Conservation (phyloP, 2,797 vertebrate species). For the Pogoniulus pusillus region DNA sequence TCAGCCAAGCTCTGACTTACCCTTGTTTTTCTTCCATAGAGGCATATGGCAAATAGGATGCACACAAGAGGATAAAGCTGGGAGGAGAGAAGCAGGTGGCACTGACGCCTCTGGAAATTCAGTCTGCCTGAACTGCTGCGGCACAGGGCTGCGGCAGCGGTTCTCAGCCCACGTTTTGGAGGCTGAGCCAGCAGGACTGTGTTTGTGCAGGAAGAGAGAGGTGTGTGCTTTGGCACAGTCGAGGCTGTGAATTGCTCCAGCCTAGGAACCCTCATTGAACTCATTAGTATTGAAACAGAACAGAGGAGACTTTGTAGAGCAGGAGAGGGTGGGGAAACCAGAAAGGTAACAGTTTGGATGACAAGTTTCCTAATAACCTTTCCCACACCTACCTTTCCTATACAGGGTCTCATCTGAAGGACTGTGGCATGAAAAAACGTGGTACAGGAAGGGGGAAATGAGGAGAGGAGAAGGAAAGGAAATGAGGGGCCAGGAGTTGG, state of each 20-base stretch:
- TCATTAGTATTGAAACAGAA: slow-evolving; percentile 49
- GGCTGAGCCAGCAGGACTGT: slow-evolving; percentile 43
- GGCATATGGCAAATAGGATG: slow-evolving; percentile 18
- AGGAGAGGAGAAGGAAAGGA: slow-evolving; percentile 1
- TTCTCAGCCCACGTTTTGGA: slow-evolving; percentile 20
- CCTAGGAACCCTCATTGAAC: slow-evolving; percentile 47
- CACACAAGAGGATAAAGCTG: slow-evolving; percentile 6
- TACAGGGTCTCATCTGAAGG: slow-evolving; percentile 11
- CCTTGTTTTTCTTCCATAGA: slow-evolving; percentile 26
- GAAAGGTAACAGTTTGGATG: slow-evolving; percentile 51
- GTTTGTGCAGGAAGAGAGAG: slow-evolving; percentile 71
- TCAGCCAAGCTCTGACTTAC: slow-evolving; percentile 57
- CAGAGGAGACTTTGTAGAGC: slow-evolving; percentile 54
- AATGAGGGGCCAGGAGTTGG: not conserved
- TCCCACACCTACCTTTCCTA: slow-evolving; percentile 58
- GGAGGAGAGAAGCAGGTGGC: slow-evolving; percentile 27
- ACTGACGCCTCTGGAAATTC: not conserved
- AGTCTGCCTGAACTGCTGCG: slow-evolving; percentile 10
- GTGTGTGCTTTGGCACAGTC: slow-evolving; percentile 70
- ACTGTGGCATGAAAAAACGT: slow-evolving; percentile 26
- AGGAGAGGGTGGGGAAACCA: slow-evolving; percentile 41
- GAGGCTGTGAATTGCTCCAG: slow-evolving; percentile 54
- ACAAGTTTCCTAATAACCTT: slow-evolving; percentile 70
- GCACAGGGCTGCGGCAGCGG: not conserved
- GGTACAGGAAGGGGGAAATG: not conserved